Evolutionary conservation across 1,140 invertebrate genomes (phyloP).

Genomic region (Drosophila setifemur): DNA sequence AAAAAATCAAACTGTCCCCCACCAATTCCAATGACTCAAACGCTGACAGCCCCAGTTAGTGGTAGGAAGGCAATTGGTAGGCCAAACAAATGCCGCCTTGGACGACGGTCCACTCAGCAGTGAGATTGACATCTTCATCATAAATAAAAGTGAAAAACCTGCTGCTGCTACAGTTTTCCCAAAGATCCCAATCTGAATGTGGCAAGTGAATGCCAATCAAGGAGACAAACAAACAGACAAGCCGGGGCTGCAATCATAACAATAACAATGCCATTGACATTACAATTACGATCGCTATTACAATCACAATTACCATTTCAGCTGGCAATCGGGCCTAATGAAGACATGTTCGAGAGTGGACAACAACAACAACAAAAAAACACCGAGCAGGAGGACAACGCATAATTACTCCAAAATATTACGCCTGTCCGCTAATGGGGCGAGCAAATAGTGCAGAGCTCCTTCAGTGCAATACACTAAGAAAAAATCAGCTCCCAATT

Average conservation of each 20-base stretch:
- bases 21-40: conserved; percentile 45
- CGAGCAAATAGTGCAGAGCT: conserved; percentile 39
- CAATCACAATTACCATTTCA: conserved; percentile 44
- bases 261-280: conserved; percentile 67
- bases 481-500: not conserved
- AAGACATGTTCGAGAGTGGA: conserved; percentile 44
- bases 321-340: conserved; percentile 47
- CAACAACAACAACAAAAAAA: not conserved
- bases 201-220: conserved; percentile 79
- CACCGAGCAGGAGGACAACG: conserved; percentile 8
- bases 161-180: conserved; percentile 46
- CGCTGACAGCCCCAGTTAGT: conserved; percentile 41
- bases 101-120: conserved; percentile 27
- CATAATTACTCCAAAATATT: conserved; percentile 72
- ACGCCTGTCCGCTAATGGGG: conserved; percentile 59
- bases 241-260: conserved; percentile 54
- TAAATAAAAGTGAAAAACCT: conserved; percentile 81
- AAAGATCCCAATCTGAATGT: conserved; percentile 56
- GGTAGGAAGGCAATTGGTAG: conserved; percentile 55
- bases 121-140: conserved; percentile 81
- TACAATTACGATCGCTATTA: conserved; percentile 48
- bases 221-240: conserved; percentile 58
- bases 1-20: conserved; percentile 47
- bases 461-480: not conserved
- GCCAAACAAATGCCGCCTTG: conserved; percentile 70